Evolutionary conservation across 2,888 invertebrate species (phyloP).

Genomic region (Schizaphis graminum): DNA sequence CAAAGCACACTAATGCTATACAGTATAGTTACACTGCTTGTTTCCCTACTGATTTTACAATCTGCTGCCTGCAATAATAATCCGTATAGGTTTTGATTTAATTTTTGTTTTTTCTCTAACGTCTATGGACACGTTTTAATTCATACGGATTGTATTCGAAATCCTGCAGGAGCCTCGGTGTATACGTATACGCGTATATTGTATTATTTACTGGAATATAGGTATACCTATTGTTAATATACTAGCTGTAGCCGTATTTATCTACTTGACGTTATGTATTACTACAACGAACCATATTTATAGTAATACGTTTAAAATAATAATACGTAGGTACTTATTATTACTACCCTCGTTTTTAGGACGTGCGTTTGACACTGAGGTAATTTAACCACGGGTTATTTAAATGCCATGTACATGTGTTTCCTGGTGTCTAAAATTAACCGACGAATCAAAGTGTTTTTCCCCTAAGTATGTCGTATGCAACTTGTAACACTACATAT

Average conservation of each 20-base stretch:
- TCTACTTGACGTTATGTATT: background rate
- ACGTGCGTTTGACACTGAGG: background rate
- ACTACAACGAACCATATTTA: background rate
- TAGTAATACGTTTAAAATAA: background rate
- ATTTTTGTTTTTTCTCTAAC: background rate
- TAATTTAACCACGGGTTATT: conserved; percentile 30
- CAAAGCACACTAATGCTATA: background rate
- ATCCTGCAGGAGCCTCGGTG: background rate
- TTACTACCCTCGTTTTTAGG: background rate
- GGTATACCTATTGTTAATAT: background rate
- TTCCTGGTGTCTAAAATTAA: conserved; percentile 7
- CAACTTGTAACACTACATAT: background rate
- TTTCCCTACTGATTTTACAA: background rate
- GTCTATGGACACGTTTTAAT: background rate
- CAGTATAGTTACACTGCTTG: background rate
- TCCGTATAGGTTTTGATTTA: background rate
- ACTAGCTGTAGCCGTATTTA: background rate
- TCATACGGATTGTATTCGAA: background rate
- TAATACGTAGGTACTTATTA: background rate
- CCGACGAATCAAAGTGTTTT: background rate
- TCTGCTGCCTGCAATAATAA: background rate
- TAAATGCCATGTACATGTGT: conserved; percentile 23
- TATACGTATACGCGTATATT: background rate
- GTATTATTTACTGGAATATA: background rate
- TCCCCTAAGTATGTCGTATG: no score